A percentile compares a stretch with the other conserved stretches of the same genome.
Evolutionary conservation across 2,113 vertebrate genomes (phyloP).

Genomic region (Scartelaos histophorus): DNA sequence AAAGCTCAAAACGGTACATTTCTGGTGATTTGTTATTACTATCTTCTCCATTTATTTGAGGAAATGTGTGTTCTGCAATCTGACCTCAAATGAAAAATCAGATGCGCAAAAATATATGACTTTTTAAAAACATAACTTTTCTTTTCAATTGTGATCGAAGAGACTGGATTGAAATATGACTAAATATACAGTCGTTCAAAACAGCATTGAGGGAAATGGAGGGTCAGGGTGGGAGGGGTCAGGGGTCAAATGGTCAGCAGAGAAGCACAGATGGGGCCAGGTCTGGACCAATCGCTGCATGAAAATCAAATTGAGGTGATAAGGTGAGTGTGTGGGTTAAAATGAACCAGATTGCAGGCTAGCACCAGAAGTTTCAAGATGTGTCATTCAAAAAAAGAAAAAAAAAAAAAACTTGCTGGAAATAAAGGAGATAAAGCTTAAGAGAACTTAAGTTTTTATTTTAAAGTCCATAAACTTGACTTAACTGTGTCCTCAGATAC

Average conservation of each 20-base stretch:
- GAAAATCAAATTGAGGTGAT: background rate
- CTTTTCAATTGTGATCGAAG: too few species aligned
- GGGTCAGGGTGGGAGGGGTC: background rate
- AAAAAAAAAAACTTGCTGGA: background rate
- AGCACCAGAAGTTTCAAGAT: background rate
- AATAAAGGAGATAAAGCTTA: background rate
- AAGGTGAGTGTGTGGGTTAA: background rate
- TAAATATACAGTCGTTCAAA: background rate
- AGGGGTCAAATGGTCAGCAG: background rate
- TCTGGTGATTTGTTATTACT: too few species aligned
- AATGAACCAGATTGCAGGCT: background rate
- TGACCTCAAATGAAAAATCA: too few species aligned
- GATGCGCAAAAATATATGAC: too few species aligned
- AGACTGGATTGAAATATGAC: background rate
- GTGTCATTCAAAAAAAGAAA: background rate
- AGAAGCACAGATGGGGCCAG: background rate
- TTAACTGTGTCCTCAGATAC: too few species aligned
- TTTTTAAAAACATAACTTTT: too few species aligned
- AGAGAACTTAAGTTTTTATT: background rate
- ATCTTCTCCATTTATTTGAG: too few species aligned
- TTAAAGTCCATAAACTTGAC: too few species aligned
- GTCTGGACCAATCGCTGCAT: background rate
- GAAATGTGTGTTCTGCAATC: too few species aligned
- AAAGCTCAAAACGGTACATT: too few species aligned
- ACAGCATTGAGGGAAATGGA: background rate